Conservation (phyloP, 2,888 invertebrate species). For the Copidosoma aretas region DNA sequence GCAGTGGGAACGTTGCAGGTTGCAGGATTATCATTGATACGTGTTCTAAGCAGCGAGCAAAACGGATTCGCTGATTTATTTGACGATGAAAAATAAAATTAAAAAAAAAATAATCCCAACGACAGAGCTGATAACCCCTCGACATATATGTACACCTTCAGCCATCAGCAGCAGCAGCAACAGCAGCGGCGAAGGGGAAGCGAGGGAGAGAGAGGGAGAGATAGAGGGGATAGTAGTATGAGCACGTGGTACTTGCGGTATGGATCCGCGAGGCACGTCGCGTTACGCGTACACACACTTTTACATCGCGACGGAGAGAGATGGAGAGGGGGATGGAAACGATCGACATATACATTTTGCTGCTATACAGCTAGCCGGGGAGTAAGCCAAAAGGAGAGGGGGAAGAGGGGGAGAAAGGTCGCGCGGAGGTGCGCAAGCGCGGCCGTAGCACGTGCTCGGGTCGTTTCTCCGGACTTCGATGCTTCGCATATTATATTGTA, state of each 20-base stretch:
- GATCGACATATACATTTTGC: too few relatives aligned
- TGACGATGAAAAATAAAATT: too few relatives aligned
- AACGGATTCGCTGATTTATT: too few relatives aligned
- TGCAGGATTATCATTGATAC: too few relatives aligned
- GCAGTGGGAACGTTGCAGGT: too few relatives aligned
- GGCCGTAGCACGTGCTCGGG: slow-evolving; percentile 30
- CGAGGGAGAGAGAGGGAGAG: slow-evolving; percentile 18
- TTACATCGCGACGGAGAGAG: slow-evolving; percentile 31
- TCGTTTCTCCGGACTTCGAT: background rate
- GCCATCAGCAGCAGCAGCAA: too few relatives aligned
- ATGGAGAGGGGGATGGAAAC: slow-evolving; percentile 21
- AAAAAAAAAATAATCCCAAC: too few relatives aligned
- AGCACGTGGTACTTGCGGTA: slow-evolving; percentile 29
- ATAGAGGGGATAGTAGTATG: slow-evolving; percentile 15
- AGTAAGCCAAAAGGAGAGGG: slow-evolving; percentile 28
- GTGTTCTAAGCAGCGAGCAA: too few relatives aligned
- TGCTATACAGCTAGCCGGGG: slow-evolving; percentile 7
- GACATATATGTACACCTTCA: too few relatives aligned
- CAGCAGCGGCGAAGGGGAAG: slow-evolving; percentile 13
- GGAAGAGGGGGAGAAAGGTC: slow-evolving; percentile 20
- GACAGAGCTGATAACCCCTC: too few relatives aligned
- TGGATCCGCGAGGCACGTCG: slow-evolving; percentile 28
- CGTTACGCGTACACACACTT: too few relatives aligned
- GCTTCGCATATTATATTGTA: too few relatives aligned
- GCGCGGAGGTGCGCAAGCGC: slow-evolving; percentile 17